Evolutionary conservation across 2,113 vertebrate species (phyloP).

Genomic region (Microtus pennsylvanicus): DNA sequence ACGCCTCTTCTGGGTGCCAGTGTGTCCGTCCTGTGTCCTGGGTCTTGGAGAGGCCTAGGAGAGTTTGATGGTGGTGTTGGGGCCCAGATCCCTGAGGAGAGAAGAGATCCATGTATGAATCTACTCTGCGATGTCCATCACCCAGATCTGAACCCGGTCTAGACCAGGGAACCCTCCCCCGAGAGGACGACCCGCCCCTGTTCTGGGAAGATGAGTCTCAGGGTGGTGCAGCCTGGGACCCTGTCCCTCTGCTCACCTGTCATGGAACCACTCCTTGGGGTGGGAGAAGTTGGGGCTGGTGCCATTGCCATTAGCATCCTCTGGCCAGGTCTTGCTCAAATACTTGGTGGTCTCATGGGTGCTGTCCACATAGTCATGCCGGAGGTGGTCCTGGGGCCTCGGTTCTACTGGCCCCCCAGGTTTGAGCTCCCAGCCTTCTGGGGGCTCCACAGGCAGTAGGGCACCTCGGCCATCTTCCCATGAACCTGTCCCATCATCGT

Average conservation of each 20-base stretch:
- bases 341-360: constrained; percentile 90
- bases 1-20: constrained; percentile 55
- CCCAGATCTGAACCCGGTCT: not conserved
- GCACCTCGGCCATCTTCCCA: constrained; percentile 91
- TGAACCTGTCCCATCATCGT: constrained; percentile 91
- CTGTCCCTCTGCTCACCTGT: constrained; percentile 84
- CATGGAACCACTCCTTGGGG: constrained; percentile 85
- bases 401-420: constrained; percentile 84
- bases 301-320: constrained; percentile 83
- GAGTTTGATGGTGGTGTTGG: constrained; percentile 87
- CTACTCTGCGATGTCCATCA: not conserved
- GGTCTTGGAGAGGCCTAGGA: constrained; percentile 86
- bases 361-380: constrained; percentile 79
- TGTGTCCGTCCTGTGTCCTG: constrained; percentile 75
- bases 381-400: constrained; percentile 79
- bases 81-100: constrained; percentile 84
- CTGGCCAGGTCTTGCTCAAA: constrained; percentile 87
- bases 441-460: constrained; percentile 89
- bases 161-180: not conserved
- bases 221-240: constrained; percentile 42
- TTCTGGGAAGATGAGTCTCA: constrained; percentile 76
- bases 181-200: no score
- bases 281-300: constrained; percentile 86
- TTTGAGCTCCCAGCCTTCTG: constrained; percentile 89
- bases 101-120: constrained; percentile 70